Conservation (phyloP, 1,140 invertebrate species). For the Plodia interpunctella region DNA sequence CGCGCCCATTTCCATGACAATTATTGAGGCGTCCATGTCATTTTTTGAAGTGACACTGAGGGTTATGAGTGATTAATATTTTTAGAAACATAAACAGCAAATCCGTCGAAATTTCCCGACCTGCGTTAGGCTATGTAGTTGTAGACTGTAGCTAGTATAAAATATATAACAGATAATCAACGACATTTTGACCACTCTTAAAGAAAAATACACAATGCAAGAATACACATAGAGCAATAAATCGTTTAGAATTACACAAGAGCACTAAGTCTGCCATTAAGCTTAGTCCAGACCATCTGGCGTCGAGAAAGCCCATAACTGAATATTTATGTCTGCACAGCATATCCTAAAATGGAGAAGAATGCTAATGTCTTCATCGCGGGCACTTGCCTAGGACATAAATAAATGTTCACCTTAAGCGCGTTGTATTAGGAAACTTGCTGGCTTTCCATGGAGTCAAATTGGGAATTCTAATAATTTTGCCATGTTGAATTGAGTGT, state of each 20-base stretch:
- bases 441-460: conserved; percentile 7
- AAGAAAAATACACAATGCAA: neutral
- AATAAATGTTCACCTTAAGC: conserved; percentile 4
- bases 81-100: neutral
- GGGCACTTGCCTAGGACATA: conserved; percentile 11
- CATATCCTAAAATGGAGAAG: conserved; percentile 30
- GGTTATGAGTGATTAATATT: neutral
- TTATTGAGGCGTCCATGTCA: neutral
- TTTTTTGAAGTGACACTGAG: neutral
- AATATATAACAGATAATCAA: too few relatives aligned
- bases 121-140: too few relatives aligned
- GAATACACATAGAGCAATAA: neutral
- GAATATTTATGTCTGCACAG: conserved; percentile 29
- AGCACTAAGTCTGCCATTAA: neutral
- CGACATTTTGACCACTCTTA: neutral
- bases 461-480: conserved; percentile 1
- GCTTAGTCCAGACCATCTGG: conserved; percentile 35
- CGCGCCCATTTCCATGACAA: neutral
- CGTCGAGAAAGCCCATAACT: conserved; percentile 32
- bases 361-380: conserved; percentile 39
- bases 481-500: neutral
- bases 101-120: too few relatives aligned
- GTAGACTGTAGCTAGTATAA: too few relatives aligned
- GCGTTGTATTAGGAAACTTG: conserved; percentile 12
- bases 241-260: conserved; percentile 19